These are phyloP conservation scores for Phytoseiulus persimilis DNA, from an alignment of 2,888 invertebrate genomes.

Conservation along the genomic window DNA sequence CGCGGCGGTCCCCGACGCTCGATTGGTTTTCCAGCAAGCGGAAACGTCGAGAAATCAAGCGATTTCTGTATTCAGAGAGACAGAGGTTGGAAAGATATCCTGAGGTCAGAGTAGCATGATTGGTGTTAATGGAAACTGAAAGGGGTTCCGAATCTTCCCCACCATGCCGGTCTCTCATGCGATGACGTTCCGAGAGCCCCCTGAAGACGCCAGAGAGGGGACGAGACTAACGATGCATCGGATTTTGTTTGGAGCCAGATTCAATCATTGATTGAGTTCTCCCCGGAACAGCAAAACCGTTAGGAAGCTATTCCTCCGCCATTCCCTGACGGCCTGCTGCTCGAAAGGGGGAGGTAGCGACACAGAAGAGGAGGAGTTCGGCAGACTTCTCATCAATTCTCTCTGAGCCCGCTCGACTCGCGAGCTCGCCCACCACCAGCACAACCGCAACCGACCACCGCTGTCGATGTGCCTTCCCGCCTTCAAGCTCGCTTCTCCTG, in stretches of 20 bases:
- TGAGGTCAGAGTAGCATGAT: no score
- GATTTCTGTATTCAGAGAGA: no score
- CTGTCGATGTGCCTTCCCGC: neutral
- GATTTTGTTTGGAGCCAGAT: neutral
- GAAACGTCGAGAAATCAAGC: no score
- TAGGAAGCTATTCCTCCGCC: neutral
- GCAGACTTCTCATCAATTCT: neutral
- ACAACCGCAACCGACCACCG: neutral
- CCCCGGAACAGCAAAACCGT: neutral
- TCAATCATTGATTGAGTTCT: neutral
- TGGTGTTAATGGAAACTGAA: no score
- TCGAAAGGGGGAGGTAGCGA: neutral
- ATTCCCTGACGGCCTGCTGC: neutral
- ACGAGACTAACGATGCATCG: neutral
- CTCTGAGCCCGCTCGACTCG: neutral
- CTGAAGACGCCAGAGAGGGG: neutral
- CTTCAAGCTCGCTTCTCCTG: neutral
- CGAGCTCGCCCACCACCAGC: neutral
- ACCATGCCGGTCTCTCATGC: no score
- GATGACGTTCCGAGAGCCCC: neutral
- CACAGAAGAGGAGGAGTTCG: neutral
- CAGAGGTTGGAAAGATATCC: no score
- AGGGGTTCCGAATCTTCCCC: no score
- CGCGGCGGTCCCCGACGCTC: no score
- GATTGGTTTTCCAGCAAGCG: no score